Conservation (phyloP, 2,797 vertebrate species). For the Miichthys miiuy region DNA sequence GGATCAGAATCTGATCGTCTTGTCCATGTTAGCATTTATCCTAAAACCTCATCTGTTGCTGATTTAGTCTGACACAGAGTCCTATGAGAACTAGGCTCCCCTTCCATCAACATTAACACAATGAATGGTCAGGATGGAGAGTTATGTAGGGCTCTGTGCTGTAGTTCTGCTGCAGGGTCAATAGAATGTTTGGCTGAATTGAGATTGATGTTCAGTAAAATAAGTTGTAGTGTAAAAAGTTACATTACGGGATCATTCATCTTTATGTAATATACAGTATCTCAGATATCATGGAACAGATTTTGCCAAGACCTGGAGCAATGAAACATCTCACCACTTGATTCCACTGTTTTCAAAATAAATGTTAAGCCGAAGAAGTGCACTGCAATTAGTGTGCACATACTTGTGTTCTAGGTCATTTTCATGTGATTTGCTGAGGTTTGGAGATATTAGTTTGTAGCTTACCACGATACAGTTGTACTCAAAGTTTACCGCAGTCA, state of each 20-base stretch:
- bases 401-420: neutral
- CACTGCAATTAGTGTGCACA: conserved; percentile 1
- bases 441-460: neutral
- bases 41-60: conserved; percentile 2
- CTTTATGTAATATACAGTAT: neutral
- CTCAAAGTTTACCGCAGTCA: neutral
- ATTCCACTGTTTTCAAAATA: conserved; percentile 14
- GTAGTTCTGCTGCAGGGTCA: neutral
- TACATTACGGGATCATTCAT: neutral
- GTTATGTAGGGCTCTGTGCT: conserved; percentile 6
- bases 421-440: conserved; percentile 4
- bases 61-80: conserved; percentile 13
- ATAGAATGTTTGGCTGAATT: neutral
- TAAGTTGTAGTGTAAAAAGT: neutral
- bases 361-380: neutral
- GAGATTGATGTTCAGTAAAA: neutral
- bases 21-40: conserved; percentile 30
- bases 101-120: neutral
- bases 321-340: conserved; percentile 15
- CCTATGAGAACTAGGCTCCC: neutral
- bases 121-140: neutral
- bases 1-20: conserved; percentile 23
- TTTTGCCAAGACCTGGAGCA: neutral
- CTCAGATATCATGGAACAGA: neutral
- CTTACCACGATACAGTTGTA: conserved; percentile 1